Percentiles rank a stretch among this genome's conserved stretches.
Evolutionary conservation across 2,888 invertebrate genomes (phyloP).

Genomic region (Hedya salicella): DNA sequence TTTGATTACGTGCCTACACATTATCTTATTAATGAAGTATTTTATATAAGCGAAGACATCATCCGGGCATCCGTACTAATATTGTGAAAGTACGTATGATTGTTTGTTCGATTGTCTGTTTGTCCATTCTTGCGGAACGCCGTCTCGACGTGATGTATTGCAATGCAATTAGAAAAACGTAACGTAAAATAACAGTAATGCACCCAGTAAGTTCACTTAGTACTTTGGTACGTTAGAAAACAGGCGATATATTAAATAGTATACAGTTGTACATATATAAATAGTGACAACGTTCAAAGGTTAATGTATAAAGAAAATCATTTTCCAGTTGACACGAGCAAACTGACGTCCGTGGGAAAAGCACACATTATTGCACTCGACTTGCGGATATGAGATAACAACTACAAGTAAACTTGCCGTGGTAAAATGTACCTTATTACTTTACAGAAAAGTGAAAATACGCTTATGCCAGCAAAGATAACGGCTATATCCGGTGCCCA

Average conservation of each 20-base stretch:
- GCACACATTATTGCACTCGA: slow-evolving; percentile 65
- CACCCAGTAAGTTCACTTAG: neutral
- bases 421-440: slow-evolving; percentile 29
- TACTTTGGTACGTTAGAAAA: no score
- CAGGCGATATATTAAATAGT: neutral
- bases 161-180: neutral
- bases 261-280: neutral
- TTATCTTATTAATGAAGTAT: neutral
- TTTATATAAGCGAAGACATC: neutral
- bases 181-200: neutral
- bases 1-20: neutral
- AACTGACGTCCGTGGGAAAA: slow-evolving; percentile 73
- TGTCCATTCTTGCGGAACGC: neutral
- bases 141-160: neutral
- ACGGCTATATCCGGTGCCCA: slow-evolving; percentile 66
- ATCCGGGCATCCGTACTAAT: neutral
- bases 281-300: slow-evolving; percentile 18
- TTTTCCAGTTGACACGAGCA: slow-evolving; percentile 52
- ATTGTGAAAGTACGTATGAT: neutral
- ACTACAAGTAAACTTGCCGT: slow-evolving; percentile 15
- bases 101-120: neutral
- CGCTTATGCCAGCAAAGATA: slow-evolving; percentile 49
- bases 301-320: slow-evolving; percentile 36
- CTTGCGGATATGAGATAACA: slow-evolving; percentile 75
- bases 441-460: slow-evolving; percentile 15